Base-by-base conservation (phyloP, 1,140 invertebrate species). In the Drosophila ironensis region DNA sequence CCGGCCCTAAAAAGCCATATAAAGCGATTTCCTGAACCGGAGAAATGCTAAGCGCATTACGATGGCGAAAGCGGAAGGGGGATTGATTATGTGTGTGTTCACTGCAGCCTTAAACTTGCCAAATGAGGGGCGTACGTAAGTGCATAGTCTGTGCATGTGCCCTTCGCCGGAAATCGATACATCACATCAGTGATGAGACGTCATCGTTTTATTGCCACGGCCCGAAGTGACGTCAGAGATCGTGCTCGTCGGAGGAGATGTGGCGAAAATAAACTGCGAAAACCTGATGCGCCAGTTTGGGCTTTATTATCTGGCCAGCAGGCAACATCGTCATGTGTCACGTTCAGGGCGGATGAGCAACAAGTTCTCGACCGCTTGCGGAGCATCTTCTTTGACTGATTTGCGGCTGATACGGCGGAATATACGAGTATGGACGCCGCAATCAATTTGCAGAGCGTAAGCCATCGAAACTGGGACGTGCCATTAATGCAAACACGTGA, bases 1-100 rank as follows among this genome's bases (percentile, higher is more conserved):
- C n/a, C n/a, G n/a, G n/a, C n/a, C n/a, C n/a, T n/a, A n/a, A n/a
- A n/a, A 78, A 71, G 76, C 75, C 75, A 80, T 80, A 80, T 56
- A 80, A 80, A 74, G 61, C 46, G 59, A 80, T 80, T 81, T 80
- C 76, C 75, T 80, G 64, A 60, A 51, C 42, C 45, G 37, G 35
- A 51, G 54, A 46, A 75, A 40, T 63, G 45, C 33, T 81, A 81
- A 81, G 76, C 71, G 54, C 66, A 81, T 81, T 81, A 81, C 33
- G 16, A 37, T 16, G 16, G 56, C 24, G 17, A 17, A 46, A 42
- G 28, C 69, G 64, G 40, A 50, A 73, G 37, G 35, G 54, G 12
- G 24, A 11, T 24, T 60, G 38, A 60, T 56, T 54, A 56, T 59
- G 25, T 44, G 11, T 20, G 5, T 35, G 33, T n/a, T n/a, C 56